Evolutionary conservation across 2,888 invertebrate genomes (phyloP).

Genomic region (Eilema depressum): DNA sequence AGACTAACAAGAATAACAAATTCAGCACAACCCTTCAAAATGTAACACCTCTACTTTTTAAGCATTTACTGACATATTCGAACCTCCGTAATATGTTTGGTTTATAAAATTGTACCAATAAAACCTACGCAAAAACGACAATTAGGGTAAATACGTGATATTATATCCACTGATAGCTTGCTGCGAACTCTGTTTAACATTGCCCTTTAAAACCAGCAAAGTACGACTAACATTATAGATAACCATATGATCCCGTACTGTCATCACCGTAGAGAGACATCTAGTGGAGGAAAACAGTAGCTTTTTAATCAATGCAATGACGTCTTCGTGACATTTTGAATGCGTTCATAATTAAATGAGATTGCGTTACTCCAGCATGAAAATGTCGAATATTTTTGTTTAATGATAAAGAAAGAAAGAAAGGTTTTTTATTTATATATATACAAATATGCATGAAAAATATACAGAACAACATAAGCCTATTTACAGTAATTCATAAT

Average conservation of each 20-base stretch:
- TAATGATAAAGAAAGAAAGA: too few species aligned
- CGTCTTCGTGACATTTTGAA: constrained; percentile 29
- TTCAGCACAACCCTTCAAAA: constrained; percentile 50
- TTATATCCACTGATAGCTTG: constrained; percentile 24
- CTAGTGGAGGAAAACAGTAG: constrained; percentile 30
- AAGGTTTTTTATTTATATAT: too few species aligned
- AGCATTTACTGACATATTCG: constrained; percentile 17
- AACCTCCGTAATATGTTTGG: constrained; percentile 39
- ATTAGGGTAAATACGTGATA: background rate
- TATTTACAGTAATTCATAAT: too few species aligned
- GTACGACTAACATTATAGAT: background rate
- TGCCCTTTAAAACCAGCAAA: constrained; percentile 18
- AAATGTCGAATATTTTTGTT: too few species aligned
- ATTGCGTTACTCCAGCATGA: background rate
- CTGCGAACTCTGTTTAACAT: background rate
- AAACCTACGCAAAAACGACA: constrained; percentile 6
- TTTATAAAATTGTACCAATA: constrained; percentile 39
- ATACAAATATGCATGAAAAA: too few species aligned
- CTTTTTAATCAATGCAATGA: constrained; percentile 43
- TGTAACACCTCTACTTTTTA: constrained; percentile 38
- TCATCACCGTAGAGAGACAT: constrained; percentile 35
- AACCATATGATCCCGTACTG: background rate
- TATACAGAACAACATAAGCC: too few species aligned
- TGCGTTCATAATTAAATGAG: constrained; percentile 21
- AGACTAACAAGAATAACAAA: constrained; percentile 64